Base-by-base conservation (phyloP, 2,888 invertebrate species). In the Pristionchus arcanus region DNA sequence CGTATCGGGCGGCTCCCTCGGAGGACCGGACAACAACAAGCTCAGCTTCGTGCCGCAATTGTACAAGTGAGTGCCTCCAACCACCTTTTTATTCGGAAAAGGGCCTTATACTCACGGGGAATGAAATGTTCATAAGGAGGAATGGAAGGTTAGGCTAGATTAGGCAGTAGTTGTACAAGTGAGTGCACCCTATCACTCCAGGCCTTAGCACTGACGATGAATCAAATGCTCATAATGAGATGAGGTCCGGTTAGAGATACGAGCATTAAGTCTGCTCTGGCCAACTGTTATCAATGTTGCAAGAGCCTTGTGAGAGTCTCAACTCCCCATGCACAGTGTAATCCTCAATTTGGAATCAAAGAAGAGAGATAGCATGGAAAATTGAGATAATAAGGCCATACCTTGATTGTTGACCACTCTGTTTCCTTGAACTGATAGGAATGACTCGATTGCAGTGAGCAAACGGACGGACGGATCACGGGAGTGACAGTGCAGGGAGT, bases 101-200 rank as follows among this genome's bases (percentile, higher is more conserved):
- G n/a, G n/a, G n/a, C n/a, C n/a, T n/a, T n/a, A n/a, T n/a, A n/a
- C n/a, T n/a, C n/a, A n/a, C n/a, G n/a, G n/a, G n/a, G n/a, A n/a
- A n/a, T n/a, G n/a, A n/a, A n/a, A n/a, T n/a, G n/a, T n/a, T n/a
- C n/a, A n/a, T n/a, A n/a, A n/a, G n/a, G n/a, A n/a, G n/a, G n/a
- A n/a, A n/a, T n/a, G n/a, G n/a, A n/a, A n/a, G n/a, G n/a, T n/a
- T n/a, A n/a, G n/a, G n/a, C n/a, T n/a, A n/a, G n/a, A n/a, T n/a
- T n/a, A n/a, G n/a, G 95, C 98, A 98, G 0, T 97, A 98, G 92
- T 97, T 97, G 81, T 98, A 98, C 96, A 98, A 97, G 98, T 98
- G 95, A 97, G 97, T 74, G 25, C 53, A 55, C 19, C 31, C 3
- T 2, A 49, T 31, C 71, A 71, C 19, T 13, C 42, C 42, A n/a